Percentiles rank a stretch among this genome's conserved stretches.
Evolutionary conservation across 1,140 invertebrate species (phyloP).

Genomic region (Aplysia californica): DNA sequence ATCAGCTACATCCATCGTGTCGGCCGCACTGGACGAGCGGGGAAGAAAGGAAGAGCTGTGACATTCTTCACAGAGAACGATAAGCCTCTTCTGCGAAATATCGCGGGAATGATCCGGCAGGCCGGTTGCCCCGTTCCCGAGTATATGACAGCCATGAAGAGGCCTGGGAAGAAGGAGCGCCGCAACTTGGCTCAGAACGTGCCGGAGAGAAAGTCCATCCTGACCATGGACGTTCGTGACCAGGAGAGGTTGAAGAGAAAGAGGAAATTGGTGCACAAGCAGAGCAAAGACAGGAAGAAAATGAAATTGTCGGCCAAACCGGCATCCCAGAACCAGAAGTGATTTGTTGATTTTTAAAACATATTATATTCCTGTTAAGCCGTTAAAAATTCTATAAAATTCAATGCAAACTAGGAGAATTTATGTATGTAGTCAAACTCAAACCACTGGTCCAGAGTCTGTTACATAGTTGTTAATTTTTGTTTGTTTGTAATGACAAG

Average conservation of each 20-base stretch:
- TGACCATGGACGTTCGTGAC: slow-evolving; percentile 19
- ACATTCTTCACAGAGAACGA: slow-evolving; percentile 96
- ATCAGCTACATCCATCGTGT: slow-evolving; percentile 96
- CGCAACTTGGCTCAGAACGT: slow-evolving; percentile 3
- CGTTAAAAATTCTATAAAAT: too few relatives aligned
- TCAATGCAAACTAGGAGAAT: too few relatives aligned
- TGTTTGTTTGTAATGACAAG: too few relatives aligned
- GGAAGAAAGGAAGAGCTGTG: slow-evolving; percentile 84
- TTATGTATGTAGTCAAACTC: too few relatives aligned
- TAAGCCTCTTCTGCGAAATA: slow-evolving; percentile 67
- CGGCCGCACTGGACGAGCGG: slow-evolving; percentile 94
- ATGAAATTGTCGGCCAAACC: too few relatives aligned
- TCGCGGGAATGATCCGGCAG: slow-evolving; percentile 86
- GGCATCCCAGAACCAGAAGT: too few relatives aligned
- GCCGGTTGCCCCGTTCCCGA: slow-evolving; percentile 91
- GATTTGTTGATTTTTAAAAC: too few relatives aligned
- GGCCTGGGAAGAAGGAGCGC: slow-evolving; percentile 9
- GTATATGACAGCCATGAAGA: slow-evolving; percentile 78
- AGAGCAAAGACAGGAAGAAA: too few relatives aligned
- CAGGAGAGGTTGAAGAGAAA: slow-evolving; percentile 21
- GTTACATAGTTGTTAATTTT: too few relatives aligned
- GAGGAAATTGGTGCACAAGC: slow-evolving; percentile 10
- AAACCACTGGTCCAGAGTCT: too few relatives aligned
- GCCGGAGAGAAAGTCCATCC: slow-evolving; percentile 14
- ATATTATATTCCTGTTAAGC: too few relatives aligned